Evolutionary conservation across 2,888 invertebrate genomes (phyloP).

Genomic region (Spodoptera exigua): DNA sequence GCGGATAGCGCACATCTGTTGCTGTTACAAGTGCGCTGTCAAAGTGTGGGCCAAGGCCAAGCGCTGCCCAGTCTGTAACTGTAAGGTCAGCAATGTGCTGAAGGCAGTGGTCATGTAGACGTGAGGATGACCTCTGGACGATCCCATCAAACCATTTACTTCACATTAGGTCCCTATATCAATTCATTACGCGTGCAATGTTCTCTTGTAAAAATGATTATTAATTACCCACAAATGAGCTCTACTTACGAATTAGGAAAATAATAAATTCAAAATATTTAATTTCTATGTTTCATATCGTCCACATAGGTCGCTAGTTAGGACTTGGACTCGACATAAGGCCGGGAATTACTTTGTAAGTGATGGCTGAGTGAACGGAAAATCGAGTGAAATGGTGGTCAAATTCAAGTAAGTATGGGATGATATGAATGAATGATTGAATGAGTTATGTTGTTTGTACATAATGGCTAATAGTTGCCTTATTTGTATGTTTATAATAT

Average conservation of each 20-base stretch:
- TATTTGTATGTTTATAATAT: neutral
- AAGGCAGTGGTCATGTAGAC: slow-evolving; percentile 88
- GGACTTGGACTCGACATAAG: slow-evolving; percentile 13
- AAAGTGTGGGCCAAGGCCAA: slow-evolving; percentile 91
- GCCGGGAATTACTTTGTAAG: slow-evolving; percentile 50
- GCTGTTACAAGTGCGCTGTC: slow-evolving; percentile 92
- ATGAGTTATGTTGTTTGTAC: slow-evolving; percentile 2
- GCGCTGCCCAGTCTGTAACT: slow-evolving; percentile 92
- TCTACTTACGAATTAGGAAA: too few relatives aligned
- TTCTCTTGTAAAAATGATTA: slow-evolving; percentile 9
- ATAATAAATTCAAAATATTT: too few relatives aligned
- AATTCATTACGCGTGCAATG: slow-evolving; percentile 20
- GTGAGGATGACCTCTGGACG: slow-evolving; percentile 15
- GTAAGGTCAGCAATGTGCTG: slow-evolving; percentile 91
- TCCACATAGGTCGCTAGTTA: slow-evolving; percentile 22
- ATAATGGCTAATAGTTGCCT: neutral
- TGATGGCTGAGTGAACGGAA: slow-evolving; percentile 18
- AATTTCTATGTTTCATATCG: slow-evolving; percentile 7
- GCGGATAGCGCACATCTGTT: slow-evolving; percentile 91
- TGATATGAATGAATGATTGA: too few relatives aligned
- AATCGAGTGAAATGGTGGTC: slow-evolving; percentile 13
- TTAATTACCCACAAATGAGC: too few relatives aligned
- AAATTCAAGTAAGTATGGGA: slow-evolving; percentile 8
- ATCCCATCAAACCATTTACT: neutral
- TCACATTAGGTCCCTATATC: neutral